Conservation (phyloP, 2,797 vertebrate species). For the Myotis findleyi region DNA sequence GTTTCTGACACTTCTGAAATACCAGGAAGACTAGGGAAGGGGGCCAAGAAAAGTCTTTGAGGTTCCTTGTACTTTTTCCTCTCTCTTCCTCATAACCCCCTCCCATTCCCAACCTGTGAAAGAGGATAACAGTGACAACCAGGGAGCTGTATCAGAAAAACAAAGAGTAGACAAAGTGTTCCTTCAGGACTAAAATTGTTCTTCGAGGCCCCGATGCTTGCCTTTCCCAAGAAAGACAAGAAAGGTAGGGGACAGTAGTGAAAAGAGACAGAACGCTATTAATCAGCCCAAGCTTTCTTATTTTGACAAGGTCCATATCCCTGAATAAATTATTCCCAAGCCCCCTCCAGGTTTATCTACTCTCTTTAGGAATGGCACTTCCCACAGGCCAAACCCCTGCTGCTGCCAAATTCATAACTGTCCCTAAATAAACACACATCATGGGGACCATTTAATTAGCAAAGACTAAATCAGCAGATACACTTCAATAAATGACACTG, state of each 20-base stretch:
- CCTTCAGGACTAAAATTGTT: conserved; percentile 51
- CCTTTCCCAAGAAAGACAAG: conserved; percentile 62
- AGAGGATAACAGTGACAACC: not conserved
- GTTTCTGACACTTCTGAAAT: conserved; percentile 45
- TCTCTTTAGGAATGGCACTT: conserved; percentile 55
- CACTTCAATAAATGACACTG: conserved; percentile 78
- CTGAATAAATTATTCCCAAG: conserved; percentile 30
- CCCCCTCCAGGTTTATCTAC: not conserved
- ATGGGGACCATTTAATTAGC: conserved; percentile 72
- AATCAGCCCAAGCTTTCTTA: conserved; percentile 3
- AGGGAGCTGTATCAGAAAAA: conserved; percentile 48
- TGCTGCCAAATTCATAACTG: conserved; percentile 63
- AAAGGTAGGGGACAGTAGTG: not conserved
- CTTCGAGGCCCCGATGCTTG: not conserved
- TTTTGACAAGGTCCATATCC: conserved; percentile 57
- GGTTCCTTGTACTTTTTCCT: conserved; percentile 22
- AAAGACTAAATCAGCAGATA: conserved; percentile 72
- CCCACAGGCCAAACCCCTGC: conserved; percentile 45
- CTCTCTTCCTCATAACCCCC: conserved; percentile 43
- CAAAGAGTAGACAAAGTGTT: conserved; percentile 60
- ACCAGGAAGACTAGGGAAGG: conserved; percentile 6
- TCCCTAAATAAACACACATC: conserved; percentile 71
- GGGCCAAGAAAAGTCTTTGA: conserved; percentile 48
- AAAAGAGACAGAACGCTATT: conserved; percentile 29
- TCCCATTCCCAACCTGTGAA: not conserved